Base-by-base conservation (phyloP, 2,113 vertebrate species). In the Passer domesticus region DNA sequence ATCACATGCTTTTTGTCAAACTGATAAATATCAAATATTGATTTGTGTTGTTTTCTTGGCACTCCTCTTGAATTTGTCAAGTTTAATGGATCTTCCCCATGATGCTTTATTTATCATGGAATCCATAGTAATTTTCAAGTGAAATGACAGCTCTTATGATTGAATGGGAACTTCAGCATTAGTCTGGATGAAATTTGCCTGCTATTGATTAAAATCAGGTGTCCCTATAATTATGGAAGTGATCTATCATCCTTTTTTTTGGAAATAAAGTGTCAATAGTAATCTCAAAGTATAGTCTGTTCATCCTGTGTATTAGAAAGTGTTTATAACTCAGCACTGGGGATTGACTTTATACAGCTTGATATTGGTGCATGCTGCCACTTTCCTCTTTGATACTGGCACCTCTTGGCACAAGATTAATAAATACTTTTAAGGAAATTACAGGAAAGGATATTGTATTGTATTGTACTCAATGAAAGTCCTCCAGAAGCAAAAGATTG, bases 1-100 rank as follows among this genome's bases (percentile, higher is more conserved):
- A n/a, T 93, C 79, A 88, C 83, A 94, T 89, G 70, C 11, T 83
- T 96, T 96, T 87, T 95, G 77, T 96, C 95, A 96, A 92, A 56
- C 55, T 96, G 92, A 97, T 95, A 96, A 96, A 94, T 95, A 92
- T 53, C 59, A 95, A 50, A 91, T 92, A 95, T 92, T 91, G 95
- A 94, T 92, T 94, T 89, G 41, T 91, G 82, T 62, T 95, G 39
- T 88, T 72, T 97, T 87, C 85, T 90, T 96, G 81, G 81, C 95
- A 96, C 74, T 63, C 66, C 87, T 96, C 82, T 76, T 91, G 87
- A 92, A 90, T 94, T 97, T 86, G 28, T 96, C 82, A 95, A 41
- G 69, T 93, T 92, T 77, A 92, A 95, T 95, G 70, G 89, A 92
- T 94, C 59, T 95, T 94, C 52, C 39, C 47, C 47, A 86, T 74